Percentiles rank a stretch among this genome's conserved stretches.
phyloP scores from a whole-genome alignment of 2,797 vertebrate genomes.

The Australoheros facetus region DNA sequence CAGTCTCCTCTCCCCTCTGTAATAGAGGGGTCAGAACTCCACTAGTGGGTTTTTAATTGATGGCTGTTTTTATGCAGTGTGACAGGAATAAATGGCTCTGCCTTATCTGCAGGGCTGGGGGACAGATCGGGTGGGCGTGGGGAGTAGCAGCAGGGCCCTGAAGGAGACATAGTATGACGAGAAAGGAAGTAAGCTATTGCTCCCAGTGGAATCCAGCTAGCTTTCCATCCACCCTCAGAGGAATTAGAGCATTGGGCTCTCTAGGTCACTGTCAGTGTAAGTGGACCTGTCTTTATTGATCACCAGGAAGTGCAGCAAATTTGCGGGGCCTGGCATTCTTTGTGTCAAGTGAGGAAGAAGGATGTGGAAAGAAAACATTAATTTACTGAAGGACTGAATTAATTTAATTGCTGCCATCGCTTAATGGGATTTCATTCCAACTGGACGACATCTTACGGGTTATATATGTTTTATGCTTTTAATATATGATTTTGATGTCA shows the following conservation, averaged over 20 bases:
- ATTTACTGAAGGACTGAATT: constrained; percentile 16
- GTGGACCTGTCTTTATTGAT: constrained; percentile 65
- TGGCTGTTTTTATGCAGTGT: constrained; percentile 74
- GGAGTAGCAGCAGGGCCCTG: constrained; percentile 30
- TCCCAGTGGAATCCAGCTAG: constrained; percentile 53
- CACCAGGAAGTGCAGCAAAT: constrained; percentile 51
- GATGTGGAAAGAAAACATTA: constrained; percentile 8
- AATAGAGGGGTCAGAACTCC: constrained; percentile 75
- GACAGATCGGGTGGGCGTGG: constrained; percentile 1
- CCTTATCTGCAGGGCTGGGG: constrained; percentile 63
- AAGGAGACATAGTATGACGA: constrained; percentile 63
- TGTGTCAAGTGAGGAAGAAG: background rate
- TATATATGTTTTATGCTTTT: background rate
- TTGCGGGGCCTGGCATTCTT: background rate
- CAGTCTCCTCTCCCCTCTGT: constrained; percentile 60
- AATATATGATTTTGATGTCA: background rate
- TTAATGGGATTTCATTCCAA: background rate
- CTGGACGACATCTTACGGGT: background rate
- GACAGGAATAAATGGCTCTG: constrained; percentile 75
- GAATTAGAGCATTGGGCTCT: constrained; percentile 39
- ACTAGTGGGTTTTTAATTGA: constrained; percentile 72
- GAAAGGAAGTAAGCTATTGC: constrained; percentile 63
- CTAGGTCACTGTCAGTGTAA: constrained; percentile 56
- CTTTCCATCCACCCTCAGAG: constrained; percentile 40
- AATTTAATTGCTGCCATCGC: constrained; percentile 7